phyloP scores from a whole-genome alignment of 1,140 invertebrate genomes.

The Penaeus vannamei region DNA sequence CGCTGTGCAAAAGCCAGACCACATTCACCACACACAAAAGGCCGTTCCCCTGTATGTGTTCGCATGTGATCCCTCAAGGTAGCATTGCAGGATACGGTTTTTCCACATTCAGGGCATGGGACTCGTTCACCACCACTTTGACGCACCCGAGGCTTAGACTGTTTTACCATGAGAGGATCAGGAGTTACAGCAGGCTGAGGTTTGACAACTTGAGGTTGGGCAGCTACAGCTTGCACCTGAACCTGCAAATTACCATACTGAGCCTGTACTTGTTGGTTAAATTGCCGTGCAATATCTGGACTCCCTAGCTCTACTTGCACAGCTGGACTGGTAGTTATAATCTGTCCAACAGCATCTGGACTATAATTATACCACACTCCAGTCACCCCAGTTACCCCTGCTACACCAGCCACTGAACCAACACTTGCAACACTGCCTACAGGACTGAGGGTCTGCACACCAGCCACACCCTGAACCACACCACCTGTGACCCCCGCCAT shows the following conservation, averaged over 20 bases:
- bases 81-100: slow-evolving; percentile 67
- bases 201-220: slow-evolving; percentile 41
- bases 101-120: slow-evolving; percentile 71
- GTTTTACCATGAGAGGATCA: slow-evolving; percentile 56
- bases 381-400: slow-evolving; percentile 34
- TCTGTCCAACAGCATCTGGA: slow-evolving; percentile 61
- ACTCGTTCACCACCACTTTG: slow-evolving; percentile 70
- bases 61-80: slow-evolving; percentile 68
- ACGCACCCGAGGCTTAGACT: slow-evolving; percentile 56
- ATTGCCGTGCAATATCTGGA: slow-evolving; percentile 66
- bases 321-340: slow-evolving; percentile 62
- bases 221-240: slow-evolving; percentile 65
- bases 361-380: slow-evolving; percentile 65
- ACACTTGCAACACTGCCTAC: slow-evolving; percentile 43
- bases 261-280: slow-evolving; percentile 68
- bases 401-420: slow-evolving; percentile 16
- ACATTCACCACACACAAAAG: slow-evolving; percentile 68
- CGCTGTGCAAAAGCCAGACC: slow-evolving; percentile 67
- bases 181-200: slow-evolving; percentile 23
- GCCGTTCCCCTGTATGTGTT: slow-evolving; percentile 69
- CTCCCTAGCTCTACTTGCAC: slow-evolving; percentile 65
- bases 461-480: slow-evolving; percentile 23
- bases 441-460: slow-evolving; percentile 37
- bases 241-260: slow-evolving; percentile 67
- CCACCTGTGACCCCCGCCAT: slow-evolving; percentile 34